Conservation (phyloP, 2,113 vertebrate genomes). For the Periophthalmus modestus region DNA sequence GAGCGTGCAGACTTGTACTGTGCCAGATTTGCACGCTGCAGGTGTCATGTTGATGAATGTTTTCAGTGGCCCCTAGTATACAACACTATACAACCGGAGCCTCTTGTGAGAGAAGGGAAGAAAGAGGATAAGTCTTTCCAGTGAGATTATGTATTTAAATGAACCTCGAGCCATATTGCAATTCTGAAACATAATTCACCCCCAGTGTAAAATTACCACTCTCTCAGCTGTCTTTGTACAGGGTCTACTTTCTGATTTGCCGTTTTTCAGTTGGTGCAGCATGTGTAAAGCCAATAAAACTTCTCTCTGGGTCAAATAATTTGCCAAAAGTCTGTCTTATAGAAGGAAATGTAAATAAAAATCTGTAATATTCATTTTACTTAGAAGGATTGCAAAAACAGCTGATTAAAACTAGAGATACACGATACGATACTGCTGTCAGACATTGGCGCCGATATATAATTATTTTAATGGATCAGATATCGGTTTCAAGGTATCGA, state of each 20-base stretch:
- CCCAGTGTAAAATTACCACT: neutral
- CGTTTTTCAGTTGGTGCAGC: neutral
- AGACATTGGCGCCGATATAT: too few species aligned
- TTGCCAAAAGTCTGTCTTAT: neutral
- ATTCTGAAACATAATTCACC: neutral
- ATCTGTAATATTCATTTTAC: neutral
- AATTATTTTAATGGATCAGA: too few species aligned
- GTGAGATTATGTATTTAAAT: neutral
- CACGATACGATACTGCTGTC: too few species aligned
- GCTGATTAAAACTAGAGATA: too few species aligned
- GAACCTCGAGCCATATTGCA: neutral
- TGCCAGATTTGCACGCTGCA: neutral
- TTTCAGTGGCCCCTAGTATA: neutral
- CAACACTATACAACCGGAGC: neutral
- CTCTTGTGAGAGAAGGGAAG: neutral
- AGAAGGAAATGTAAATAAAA: neutral
- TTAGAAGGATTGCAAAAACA: too few species aligned
- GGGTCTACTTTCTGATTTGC: neutral
- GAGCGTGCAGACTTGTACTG: neutral
- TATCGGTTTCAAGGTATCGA: too few species aligned
- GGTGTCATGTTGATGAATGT: constrained; percentile 5
- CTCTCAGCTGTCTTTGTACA: neutral
- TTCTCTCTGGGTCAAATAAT: neutral
- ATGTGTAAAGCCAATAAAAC: too few species aligned
- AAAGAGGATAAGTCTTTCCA: neutral